Conservation (phyloP, 53 echinoderm and acorn worm species). For the Zoroaster sp. region DNA sequence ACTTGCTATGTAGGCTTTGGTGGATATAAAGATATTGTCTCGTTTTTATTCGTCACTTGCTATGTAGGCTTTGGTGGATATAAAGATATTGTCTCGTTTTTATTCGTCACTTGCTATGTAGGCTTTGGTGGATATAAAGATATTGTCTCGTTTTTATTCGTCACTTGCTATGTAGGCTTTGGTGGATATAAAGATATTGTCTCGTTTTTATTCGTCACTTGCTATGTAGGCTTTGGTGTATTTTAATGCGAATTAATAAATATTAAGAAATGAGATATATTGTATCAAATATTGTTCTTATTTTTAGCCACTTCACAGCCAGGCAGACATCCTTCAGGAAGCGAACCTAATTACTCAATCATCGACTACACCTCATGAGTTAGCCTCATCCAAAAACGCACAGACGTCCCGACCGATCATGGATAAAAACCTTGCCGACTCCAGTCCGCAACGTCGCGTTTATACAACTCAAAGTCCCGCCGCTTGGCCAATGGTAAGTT, state of each 20-base stretch:
- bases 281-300: not conserved
- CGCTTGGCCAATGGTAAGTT: not conserved
- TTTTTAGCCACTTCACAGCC: not conserved
- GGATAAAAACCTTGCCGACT: not conserved
- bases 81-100: too few relatives aligned
- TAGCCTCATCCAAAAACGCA: not conserved
- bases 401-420: not conserved
- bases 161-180: too few relatives aligned
- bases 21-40: too few relatives aligned
- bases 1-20: too few relatives aligned
- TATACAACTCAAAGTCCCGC: not conserved
- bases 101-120: too few relatives aligned
- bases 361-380: not conserved
- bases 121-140: too few relatives aligned
- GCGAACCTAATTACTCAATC: not conserved
- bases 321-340: not conserved
- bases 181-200: too few relatives aligned
- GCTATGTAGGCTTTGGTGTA: not conserved
- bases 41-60: too few relatives aligned
- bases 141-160: too few relatives aligned
- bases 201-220: too few relatives aligned
- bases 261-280: not conserved
- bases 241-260: not conserved
- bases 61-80: too few relatives aligned
- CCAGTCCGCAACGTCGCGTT: not conserved